Base-by-base conservation (phyloP, 2,888 invertebrate genomes). In the Apotomis capreana region DNA sequence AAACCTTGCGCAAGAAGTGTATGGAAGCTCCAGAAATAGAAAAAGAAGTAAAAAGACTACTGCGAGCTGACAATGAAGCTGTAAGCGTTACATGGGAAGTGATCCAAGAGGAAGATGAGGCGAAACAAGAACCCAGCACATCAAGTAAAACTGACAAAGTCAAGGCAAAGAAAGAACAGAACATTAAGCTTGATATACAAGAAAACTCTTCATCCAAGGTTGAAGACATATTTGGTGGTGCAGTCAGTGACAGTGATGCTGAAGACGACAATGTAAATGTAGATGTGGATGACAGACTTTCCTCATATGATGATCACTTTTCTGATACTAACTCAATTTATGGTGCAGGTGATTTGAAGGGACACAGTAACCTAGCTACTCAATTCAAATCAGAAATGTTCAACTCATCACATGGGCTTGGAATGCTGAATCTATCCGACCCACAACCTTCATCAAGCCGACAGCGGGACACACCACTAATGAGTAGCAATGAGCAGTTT, bases 11-110 rank as follows among this genome's bases (percentile, higher is more conserved):
- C 84, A 99, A 99, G 88, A 99, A 98, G 89, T 97, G 97, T 85
- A 97, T 97, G 0, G 98, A 98, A 88, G 97, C 97, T 40, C 98
- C 98, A 0, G 98, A 98, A 91, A 97, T 98, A 76, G 99, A 99
- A 83, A 98, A 98, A 86, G 98, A 99, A 93, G 97, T 99, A 0
- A 98, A 98, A 86, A 94, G 98, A 54, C 90, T 99, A 67, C 92
- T 99, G 36, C 94, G 98, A 76, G 95, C 95, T 15, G 98, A 98
- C 85, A 97, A 97, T 81, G 98, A 98, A 84, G 98, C 98, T 3
- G 96, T 96, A 0, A 95, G 95, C 80, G 96, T 97, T 0, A 96
- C 95, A 74, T 97, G 96, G 95, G 97, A 98, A 85, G 95, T 97
- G 0, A 96, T 97, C 54, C 96, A 95, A 76, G 97, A 97, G 87